phyloP scores from a whole-genome alignment of 1,140 invertebrate genomes.

The Chionoecetes opilio region DNA sequence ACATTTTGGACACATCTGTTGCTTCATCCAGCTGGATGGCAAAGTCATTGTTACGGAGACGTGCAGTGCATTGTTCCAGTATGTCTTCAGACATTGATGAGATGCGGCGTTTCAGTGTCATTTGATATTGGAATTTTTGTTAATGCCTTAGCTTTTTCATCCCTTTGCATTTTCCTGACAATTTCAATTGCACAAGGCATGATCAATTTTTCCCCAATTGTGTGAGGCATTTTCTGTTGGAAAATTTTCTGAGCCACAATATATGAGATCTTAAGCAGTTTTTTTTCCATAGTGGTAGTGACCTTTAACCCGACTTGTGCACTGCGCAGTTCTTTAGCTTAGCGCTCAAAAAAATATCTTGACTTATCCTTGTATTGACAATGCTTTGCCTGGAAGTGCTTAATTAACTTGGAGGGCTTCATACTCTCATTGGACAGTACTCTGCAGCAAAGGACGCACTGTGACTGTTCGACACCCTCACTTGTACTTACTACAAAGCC shows the following conservation, averaged over 20 bases:
- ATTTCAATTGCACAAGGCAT: too few relatives aligned
- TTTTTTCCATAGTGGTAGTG: conserved; percentile 12
- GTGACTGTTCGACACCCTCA: too few relatives aligned
- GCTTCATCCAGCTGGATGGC: conserved; percentile 38
- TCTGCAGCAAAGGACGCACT: too few relatives aligned
- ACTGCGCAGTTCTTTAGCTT: conserved; percentile 28
- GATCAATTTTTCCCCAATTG: conserved; percentile 56
- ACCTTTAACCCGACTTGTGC: not conserved
- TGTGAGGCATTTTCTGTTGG: too few relatives aligned
- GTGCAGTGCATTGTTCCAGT: conserved; percentile 50
- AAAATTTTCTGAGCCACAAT: conserved; percentile 11
- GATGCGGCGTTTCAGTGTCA: conserved; percentile 21
- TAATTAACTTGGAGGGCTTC: too few relatives aligned
- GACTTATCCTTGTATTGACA: too few relatives aligned
- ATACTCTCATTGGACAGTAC: too few relatives aligned
- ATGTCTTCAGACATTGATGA: conserved; percentile 11
- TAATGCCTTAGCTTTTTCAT: conserved; percentile 50
- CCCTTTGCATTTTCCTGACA: not conserved
- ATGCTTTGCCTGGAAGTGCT: too few relatives aligned
- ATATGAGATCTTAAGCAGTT: conserved; percentile 35
- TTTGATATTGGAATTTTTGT: conserved; percentile 44
- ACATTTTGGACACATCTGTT: too few relatives aligned
- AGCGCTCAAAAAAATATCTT: too few relatives aligned
- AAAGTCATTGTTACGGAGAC: too few relatives aligned
- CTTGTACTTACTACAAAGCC: too few relatives aligned